Percentiles rank a stretch among this genome's conserved stretches.
Evolutionary conservation across 2,113 vertebrate species (phyloP).

Genomic region (Corydoras sp.): DNA sequence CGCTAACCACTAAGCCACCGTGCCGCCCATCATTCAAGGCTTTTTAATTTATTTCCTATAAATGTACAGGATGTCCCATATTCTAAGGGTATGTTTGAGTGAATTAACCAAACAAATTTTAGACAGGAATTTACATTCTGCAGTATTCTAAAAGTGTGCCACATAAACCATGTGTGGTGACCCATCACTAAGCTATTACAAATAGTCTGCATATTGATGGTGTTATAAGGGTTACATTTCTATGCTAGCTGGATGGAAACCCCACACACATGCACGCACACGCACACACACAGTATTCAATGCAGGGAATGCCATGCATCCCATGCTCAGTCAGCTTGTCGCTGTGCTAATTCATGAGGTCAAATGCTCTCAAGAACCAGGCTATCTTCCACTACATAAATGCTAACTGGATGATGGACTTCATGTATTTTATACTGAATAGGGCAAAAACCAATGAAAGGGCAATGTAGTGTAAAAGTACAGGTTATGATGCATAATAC

Average conservation of each 20-base stretch:
- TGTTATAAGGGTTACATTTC: conserved; percentile 11
- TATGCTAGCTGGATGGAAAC: conserved; percentile 20
- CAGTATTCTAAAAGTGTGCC: background rate
- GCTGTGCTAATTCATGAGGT: conserved; percentile 37
- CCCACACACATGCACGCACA: conserved; percentile 12
- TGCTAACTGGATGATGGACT: conserved; percentile 6
- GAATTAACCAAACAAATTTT: too few relatives aligned
- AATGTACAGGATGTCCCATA: too few relatives aligned
- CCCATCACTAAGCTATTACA: background rate
- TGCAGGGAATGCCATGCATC: conserved; percentile 29
- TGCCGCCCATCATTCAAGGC: too few relatives aligned
- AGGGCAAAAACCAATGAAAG: background rate
- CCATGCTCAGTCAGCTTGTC: conserved; percentile 32
- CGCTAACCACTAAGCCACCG: too few relatives aligned
- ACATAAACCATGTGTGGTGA: background rate
- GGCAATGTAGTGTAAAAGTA: too few relatives aligned
- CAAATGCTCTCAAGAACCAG: conserved; percentile 25
- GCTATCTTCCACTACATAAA: conserved; percentile 9
- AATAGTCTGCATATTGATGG: conserved; percentile 5
- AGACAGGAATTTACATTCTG: background rate
- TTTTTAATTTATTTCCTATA: too few relatives aligned
- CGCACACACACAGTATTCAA: conserved; percentile 15
- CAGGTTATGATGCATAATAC: background rate
- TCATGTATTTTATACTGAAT: background rate
- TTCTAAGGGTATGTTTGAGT: too few relatives aligned